Conservation (phyloP, 2,888 invertebrate species). For the Pristionchus mayeri region DNA sequence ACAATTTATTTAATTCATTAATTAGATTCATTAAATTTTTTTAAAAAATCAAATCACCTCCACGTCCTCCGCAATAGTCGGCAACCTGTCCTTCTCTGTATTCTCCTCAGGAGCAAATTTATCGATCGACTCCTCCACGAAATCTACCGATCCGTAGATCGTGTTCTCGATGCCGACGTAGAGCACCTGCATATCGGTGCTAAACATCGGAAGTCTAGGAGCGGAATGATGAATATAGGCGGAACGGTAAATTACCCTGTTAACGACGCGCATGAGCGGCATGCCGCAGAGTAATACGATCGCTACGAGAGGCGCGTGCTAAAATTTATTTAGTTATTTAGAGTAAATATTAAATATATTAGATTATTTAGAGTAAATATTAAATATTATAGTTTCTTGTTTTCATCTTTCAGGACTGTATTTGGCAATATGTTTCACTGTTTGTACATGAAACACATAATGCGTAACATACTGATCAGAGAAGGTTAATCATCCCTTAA, state of each 20-base stretch:
- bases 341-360: too few species aligned
- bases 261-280: constrained; percentile 38
- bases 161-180: constrained; percentile 47
- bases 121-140: constrained; percentile 27
- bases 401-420: not conserved
- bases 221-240: not conserved
- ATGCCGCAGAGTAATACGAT: not conserved
- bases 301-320: constrained; percentile 14
- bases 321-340: not conserved
- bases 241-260: constrained; percentile 15
- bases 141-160: not conserved
- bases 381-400: too few species aligned
- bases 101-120: not conserved
- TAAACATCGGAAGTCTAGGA: constrained; percentile 28
- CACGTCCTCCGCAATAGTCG: not conserved
- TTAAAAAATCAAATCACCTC: constrained; percentile 22
- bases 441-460: not conserved
- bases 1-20: too few species aligned
- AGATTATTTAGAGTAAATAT: too few species aligned
- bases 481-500: not conserved
- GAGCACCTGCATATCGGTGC: constrained; percentile 24
- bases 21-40: too few species aligned
- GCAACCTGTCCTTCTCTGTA: not conserved
- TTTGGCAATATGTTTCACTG: not conserved
- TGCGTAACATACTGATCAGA: too few species aligned